A percentile compares a stretch with the other conserved stretches of the same genome.
Evolutionary conservation across 92 coral and sea anemone genomes (phyloP).

Genomic region (Palythoa grandiflora): DNA sequence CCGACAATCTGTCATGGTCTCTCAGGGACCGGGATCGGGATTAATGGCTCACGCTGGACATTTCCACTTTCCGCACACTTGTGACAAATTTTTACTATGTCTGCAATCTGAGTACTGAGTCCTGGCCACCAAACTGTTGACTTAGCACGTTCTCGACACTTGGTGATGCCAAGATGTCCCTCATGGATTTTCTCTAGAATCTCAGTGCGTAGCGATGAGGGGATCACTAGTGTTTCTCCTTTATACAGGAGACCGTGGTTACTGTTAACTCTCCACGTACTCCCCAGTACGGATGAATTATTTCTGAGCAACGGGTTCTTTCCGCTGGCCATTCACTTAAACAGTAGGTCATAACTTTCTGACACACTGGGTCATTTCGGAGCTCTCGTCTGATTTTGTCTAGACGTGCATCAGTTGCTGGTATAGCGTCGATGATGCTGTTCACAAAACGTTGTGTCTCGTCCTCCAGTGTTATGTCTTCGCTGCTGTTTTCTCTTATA

Average conservation of each 20-base stretch:
- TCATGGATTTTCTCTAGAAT: background rate
- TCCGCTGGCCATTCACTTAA: background rate
- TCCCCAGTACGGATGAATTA: background rate
- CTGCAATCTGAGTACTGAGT: slow-evolving; percentile 7
- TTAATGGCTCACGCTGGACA: too few species aligned
- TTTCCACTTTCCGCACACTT: background rate
- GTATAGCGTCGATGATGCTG: too few species aligned
- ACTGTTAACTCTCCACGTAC: background rate
- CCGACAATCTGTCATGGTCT: too few species aligned
- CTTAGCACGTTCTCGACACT: background rate
- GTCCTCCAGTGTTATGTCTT: too few species aligned
- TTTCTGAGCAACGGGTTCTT: background rate
- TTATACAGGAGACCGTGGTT: background rate
- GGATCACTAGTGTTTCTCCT: background rate
- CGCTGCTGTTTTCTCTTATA: too few species aligned
- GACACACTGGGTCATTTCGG: too few species aligned
- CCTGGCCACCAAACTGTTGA: slow-evolving; percentile 7
- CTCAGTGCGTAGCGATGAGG: background rate
- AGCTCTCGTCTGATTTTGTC: too few species aligned
- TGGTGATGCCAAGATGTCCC: background rate
- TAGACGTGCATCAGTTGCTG: too few species aligned
- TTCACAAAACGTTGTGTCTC: too few species aligned
- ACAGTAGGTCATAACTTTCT: background rate
- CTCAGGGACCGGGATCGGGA: too few species aligned
- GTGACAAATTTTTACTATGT: background rate